Percentiles rank a stretch among this genome's conserved stretches.
phyloP scores from a whole-genome alignment of 2,113 vertebrate species.

The Rostratula benghalensis region DNA sequence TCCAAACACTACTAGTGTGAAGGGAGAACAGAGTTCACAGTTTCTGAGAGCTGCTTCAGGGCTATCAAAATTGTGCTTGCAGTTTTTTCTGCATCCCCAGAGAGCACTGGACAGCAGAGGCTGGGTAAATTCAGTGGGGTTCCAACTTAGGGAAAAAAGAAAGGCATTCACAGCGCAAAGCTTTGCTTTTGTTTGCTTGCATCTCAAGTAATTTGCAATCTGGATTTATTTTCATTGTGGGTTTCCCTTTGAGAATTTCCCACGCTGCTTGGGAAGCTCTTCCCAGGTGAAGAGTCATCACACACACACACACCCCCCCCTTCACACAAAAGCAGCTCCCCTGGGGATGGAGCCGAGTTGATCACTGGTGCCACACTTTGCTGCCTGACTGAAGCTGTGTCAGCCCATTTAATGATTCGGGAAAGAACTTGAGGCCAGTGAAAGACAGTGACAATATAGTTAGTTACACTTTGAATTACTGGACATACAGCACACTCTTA shows the following conservation, averaged over 20 bases:
- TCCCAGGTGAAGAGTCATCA: not conserved
- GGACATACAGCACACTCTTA: not conserved
- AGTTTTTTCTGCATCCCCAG: not conserved
- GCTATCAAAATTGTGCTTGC: not conserved
- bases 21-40: accelerated
- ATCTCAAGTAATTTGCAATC: not conserved
- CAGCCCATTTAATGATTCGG: not conserved
- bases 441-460: not conserved
- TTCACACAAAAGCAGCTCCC: not conserved
- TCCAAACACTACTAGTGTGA: not conserved
- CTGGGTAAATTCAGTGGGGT: not conserved
- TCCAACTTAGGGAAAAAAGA: not conserved
- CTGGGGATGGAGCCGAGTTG: not conserved
- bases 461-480: not conserved
- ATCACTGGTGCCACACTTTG: accelerated
- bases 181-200: not conserved
- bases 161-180: not conserved
- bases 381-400: not conserved
- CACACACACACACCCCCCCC: not conserved
- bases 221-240: not conserved
- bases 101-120: not conserved
- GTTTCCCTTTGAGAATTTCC: not conserved
- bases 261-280: not conserved
- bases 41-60: not conserved
- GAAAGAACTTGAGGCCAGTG: not conserved